phyloP scores from a whole-genome alignment of 1,140 invertebrate genomes.

The Drosophila micromelanica region DNA sequence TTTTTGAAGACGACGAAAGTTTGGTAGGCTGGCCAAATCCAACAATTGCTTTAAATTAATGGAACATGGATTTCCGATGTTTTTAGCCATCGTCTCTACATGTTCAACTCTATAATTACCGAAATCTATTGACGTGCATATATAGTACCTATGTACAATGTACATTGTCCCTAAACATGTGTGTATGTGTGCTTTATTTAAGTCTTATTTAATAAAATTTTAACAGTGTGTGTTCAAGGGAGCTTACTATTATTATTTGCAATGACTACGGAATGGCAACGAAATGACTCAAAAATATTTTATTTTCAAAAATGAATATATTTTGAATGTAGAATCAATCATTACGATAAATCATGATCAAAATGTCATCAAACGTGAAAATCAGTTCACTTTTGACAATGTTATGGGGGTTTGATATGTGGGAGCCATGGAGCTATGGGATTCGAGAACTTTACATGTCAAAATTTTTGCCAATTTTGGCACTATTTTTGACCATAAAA shows the following conservation, averaged over 20 bases:
- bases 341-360: too few relatives aligned
- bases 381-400: too few relatives aligned
- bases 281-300: too few relatives aligned
- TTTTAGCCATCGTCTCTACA: slow-evolving; percentile 28
- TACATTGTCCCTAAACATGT: slow-evolving; percentile 2
- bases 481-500: too few relatives aligned
- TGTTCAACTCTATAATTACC: slow-evolving; percentile 39
- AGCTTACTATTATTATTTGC: background rate
- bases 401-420: too few relatives aligned
- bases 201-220: slow-evolving; percentile 39
- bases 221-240: slow-evolving; percentile 3
- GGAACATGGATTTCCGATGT: slow-evolving; percentile 43
- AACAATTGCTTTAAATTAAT: slow-evolving; percentile 49
- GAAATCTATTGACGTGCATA: slow-evolving; percentile 3
- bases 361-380: too few relatives aligned
- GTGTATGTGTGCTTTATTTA: slow-evolving; percentile 12
- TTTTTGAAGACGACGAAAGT: slow-evolving; percentile 55
- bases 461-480: too few relatives aligned
- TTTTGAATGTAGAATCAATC: too few relatives aligned
- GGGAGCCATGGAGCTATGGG: too few relatives aligned
- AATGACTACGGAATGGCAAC: too few relatives aligned
- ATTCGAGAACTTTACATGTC: too few relatives aligned
- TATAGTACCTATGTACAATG: slow-evolving; percentile 18
- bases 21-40: slow-evolving; percentile 42
- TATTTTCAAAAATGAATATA: too few relatives aligned